Percentiles rank a stretch among this genome's conserved stretches.
phyloP scores from a whole-genome alignment of 2,888 invertebrate species.

The Cerastis rubricosa region DNA sequence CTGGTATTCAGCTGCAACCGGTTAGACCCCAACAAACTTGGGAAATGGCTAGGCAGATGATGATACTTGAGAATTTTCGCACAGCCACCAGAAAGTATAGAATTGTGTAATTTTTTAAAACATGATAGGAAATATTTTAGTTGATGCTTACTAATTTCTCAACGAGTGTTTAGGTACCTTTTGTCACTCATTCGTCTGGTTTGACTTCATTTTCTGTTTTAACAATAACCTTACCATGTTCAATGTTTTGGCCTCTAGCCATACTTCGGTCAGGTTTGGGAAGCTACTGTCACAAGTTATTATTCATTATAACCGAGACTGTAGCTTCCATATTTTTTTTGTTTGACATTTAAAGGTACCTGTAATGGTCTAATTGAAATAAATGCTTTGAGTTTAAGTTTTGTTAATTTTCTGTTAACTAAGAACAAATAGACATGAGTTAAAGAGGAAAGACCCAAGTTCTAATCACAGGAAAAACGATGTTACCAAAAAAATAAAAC shows the following conservation, averaged over 20 bases:
- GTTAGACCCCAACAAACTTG: too few species aligned
- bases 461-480: conserved; percentile 3
- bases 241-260: neutral
- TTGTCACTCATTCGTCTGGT: neutral
- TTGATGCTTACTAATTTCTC: neutral
- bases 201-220: too few species aligned
- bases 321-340: too few species aligned
- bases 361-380: too few species aligned
- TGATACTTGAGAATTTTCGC: neutral
- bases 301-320: too few species aligned
- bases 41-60: too few species aligned
- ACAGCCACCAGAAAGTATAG: neutral
- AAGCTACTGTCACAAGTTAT: too few species aligned
- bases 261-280: too few species aligned
- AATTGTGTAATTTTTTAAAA: neutral
- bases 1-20: too few species aligned
- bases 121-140: neutral
- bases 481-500: neutral
- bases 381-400: neutral
- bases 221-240: neutral
- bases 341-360: too few species aligned
- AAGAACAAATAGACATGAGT: neutral
- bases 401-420: too few species aligned
- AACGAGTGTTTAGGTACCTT: neutral
- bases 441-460: neutral